Evolutionary conservation across 2,797 vertebrate genomes (phyloP).

Genomic region (Clarias fuscus): DNA sequence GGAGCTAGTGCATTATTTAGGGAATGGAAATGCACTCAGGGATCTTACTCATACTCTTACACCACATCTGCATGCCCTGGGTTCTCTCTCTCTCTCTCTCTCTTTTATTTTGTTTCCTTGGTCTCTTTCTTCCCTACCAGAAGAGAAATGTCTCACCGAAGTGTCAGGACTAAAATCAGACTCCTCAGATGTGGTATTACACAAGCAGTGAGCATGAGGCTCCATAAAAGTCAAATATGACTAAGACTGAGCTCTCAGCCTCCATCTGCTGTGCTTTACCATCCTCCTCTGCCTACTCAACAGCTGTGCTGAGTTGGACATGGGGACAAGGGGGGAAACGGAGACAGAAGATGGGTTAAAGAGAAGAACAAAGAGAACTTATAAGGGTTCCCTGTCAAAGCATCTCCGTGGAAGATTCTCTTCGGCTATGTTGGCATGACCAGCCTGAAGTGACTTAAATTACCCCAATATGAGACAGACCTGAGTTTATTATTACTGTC

Average conservation of each 20-base stretch:
- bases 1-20: conserved; percentile 23
- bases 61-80: conserved; percentile 34
- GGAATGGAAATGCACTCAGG: conserved; percentile 10
- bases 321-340: background rate
- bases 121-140: conserved; percentile 5
- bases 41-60: conserved; percentile 6
- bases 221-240: conserved; percentile 59
- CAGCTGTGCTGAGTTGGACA: conserved; percentile 55
- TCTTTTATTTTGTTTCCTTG: conserved; percentile 2
- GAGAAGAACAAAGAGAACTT: conserved; percentile 23
- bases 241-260: conserved; percentile 56
- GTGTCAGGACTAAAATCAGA: conserved; percentile 49
- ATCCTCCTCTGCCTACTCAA: conserved; percentile 57
- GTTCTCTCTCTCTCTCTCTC: background rate
- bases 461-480: too few relatives aligned
- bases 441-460: too few relatives aligned
- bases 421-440: background rate
- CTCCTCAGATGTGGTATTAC: conserved; percentile 51
- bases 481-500: too few relatives aligned
- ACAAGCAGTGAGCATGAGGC: conserved; percentile 50
- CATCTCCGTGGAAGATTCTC: conserved; percentile 16
- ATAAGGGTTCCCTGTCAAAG: conserved; percentile 26
- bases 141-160: conserved; percentile 33
- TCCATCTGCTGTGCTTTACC: conserved; percentile 52
- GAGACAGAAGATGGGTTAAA: conserved; percentile 34